phyloP scores from a whole-genome alignment of 2,888 invertebrate genomes.

The Volucella bombylans region DNA sequence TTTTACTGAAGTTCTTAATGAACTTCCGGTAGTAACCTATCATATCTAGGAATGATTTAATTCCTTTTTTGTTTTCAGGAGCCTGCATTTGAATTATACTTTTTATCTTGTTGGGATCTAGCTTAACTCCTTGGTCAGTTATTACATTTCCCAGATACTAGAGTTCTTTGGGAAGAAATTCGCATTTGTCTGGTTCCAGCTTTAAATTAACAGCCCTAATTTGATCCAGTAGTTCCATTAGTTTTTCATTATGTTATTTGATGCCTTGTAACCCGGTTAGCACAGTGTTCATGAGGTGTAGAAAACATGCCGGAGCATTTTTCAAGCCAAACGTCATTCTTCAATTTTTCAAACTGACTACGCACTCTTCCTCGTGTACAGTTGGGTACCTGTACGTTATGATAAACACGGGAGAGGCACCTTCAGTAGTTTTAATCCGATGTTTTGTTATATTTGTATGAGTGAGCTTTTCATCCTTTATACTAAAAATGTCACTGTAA shows the following conservation, averaged over 20 bases:
- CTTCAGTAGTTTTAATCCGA: too few relatives aligned
- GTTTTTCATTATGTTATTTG: slow-evolving; percentile 32
- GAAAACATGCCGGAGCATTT: slow-evolving; percentile 24
- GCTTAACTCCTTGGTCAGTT: slow-evolving; percentile 65
- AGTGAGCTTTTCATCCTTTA: too few relatives aligned
- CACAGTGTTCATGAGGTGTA: slow-evolving; percentile 33
- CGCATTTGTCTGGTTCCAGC: slow-evolving; percentile 45
- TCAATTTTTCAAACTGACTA: not conserved
- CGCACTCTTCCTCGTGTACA: not conserved
- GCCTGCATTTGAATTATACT: slow-evolving; percentile 17
- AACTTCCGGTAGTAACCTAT: not conserved
- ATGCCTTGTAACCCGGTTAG: slow-evolving; percentile 23
- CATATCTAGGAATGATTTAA: slow-evolving; percentile 28
- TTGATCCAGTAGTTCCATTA: slow-evolving; percentile 23
- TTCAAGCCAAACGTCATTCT: slow-evolving; percentile 20
- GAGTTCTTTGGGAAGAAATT: slow-evolving; percentile 33
- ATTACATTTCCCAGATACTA: slow-evolving; percentile 75
- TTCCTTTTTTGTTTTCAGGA: slow-evolving; percentile 20
- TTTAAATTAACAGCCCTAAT: slow-evolving; percentile 27
- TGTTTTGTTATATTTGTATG: too few relatives aligned
- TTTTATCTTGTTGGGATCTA: slow-evolving; percentile 18
- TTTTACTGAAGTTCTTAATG: too few relatives aligned
- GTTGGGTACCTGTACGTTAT: too few relatives aligned
- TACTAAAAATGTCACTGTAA: too few relatives aligned
- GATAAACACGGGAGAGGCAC: too few relatives aligned